Conservation (phyloP, 2,113 vertebrate genomes). For the Heliornis fulica region DNA sequence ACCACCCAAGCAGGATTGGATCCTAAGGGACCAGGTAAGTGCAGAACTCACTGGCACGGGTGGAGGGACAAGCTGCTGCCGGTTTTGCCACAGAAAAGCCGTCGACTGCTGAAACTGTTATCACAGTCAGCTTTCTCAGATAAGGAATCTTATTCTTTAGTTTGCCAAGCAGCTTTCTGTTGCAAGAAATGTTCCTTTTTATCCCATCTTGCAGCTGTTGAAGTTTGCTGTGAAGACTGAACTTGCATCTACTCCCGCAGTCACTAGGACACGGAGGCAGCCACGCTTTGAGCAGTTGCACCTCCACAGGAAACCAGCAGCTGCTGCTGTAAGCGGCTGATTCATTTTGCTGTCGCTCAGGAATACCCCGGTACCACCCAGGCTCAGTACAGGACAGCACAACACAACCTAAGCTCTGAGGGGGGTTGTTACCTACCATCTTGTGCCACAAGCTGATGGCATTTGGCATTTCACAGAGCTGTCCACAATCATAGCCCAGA, state of each 20-base stretch:
- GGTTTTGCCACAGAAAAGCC: not conserved
- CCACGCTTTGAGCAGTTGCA: not conserved
- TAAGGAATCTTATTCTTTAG: not conserved
- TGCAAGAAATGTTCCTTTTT: not conserved
- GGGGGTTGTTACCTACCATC: not conserved
- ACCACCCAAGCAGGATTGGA: not conserved
- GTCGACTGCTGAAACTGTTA: not conserved
- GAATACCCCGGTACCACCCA: not conserved
- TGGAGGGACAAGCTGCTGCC: not conserved
- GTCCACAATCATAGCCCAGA: not conserved
- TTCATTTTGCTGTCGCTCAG: not conserved
- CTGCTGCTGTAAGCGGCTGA: not conserved
- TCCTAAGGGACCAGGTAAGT: not conserved
- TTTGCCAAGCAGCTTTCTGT: not conserved
- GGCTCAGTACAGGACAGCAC: not conserved
- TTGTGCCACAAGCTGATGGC: not conserved
- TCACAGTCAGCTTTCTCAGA: not conserved
- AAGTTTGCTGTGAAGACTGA: not conserved
- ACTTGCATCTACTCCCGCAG: not conserved
- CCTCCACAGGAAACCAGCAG: not conserved
- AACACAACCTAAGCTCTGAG: not conserved
- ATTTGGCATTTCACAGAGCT: not conserved
- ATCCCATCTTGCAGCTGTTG: not conserved
- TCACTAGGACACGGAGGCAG: not conserved
- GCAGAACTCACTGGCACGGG: accelerated